Percentiles rank a stretch among this genome's conserved stretches.
Conservation (phyloP, 2,888 invertebrate genomes). For the Latrodectus elegans region DNA sequence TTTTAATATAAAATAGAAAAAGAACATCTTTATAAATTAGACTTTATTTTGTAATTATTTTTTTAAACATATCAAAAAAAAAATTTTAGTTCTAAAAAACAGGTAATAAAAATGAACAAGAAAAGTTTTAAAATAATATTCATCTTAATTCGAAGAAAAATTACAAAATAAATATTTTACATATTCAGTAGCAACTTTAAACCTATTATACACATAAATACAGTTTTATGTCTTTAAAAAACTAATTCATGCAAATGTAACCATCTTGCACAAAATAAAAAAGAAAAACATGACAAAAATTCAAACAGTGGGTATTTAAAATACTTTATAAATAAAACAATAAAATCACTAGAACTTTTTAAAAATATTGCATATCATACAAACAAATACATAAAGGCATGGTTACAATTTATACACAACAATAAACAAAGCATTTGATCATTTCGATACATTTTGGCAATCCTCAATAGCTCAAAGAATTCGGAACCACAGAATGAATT, state of each 20-base stretch:
- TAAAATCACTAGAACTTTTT: slow-evolving; percentile 59
- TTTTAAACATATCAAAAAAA: too few relatives aligned
- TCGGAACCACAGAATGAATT: slow-evolving; percentile 38
- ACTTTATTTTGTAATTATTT: too few relatives aligned
- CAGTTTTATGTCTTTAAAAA: neutral
- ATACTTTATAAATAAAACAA: slow-evolving; percentile 44
- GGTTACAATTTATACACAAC: slow-evolving; percentile 23
- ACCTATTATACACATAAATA: too few relatives aligned
- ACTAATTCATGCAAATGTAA: neutral
- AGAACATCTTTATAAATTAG: too few relatives aligned
- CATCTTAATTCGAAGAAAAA: too few relatives aligned
- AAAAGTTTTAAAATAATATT: too few relatives aligned
- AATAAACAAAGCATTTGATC: slow-evolving; percentile 51
- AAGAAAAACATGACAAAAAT: neutral
- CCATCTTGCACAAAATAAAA: neutral
- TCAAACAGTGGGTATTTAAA: slow-evolving; percentile 17
- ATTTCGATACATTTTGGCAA: slow-evolving; percentile 56
- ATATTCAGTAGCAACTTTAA: neutral
- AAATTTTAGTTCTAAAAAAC: too few relatives aligned
- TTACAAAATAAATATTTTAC: too few relatives aligned
- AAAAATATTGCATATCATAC: slow-evolving; percentile 53
- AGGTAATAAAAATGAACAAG: too few relatives aligned
- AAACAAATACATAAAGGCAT: slow-evolving; percentile 23
- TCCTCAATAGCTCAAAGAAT: slow-evolving; percentile 60
- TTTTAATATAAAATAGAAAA: too few relatives aligned